Base-by-base conservation (phyloP, 2,888 invertebrate genomes). In the Diaprepes abbreviatus region DNA sequence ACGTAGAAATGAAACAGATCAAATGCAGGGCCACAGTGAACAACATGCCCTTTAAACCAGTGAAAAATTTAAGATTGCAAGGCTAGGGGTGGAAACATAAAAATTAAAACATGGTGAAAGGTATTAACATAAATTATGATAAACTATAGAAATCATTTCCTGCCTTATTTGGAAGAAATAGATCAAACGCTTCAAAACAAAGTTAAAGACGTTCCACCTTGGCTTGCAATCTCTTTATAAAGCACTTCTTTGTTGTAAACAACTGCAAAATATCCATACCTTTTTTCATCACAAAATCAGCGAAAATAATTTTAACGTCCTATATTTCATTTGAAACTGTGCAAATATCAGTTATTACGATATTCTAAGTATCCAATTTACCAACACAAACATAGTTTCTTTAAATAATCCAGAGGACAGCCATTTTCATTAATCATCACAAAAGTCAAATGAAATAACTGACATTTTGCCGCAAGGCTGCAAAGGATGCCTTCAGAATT, bases 251-350 rank as follows among this genome's bases (percentile, higher is more conserved):
- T 59, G 66, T 66, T 66, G 59, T 66, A 59, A 66, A 66, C 66
- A 66, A 59, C 35, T 19, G 17, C 28, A 17, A 14, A 21, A 54
- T 48, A 67, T 64, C 31, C 66, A 73, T 78, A 80, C 81, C 80
- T 81, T 76, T 21, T 43, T 77, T 73, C 79, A 80, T 79, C 76
- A 79, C 79, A 79, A 72, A 75, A 71, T 72, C 70, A 74, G 73
- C 79, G 76, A 78, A 79, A 78, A 78, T 76, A 67, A 68, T 65
- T 65, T 71, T 71, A 66, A 73, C 66, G 66, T 76, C 69, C 72
- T 71, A 73, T 76, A 71, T 72, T 71, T 77, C 73, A 75, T 76
- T 52, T 59, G 52, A 59, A 52, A 40, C 38, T 19, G 33, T 38
- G 14, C 38, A 38, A 58, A 24, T n/a, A 17, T 24, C 48, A 17